These are phyloP conservation scores for Incurvaria masculella DNA, from an alignment of 2,888 invertebrate species.

Conservation along the genomic window DNA sequence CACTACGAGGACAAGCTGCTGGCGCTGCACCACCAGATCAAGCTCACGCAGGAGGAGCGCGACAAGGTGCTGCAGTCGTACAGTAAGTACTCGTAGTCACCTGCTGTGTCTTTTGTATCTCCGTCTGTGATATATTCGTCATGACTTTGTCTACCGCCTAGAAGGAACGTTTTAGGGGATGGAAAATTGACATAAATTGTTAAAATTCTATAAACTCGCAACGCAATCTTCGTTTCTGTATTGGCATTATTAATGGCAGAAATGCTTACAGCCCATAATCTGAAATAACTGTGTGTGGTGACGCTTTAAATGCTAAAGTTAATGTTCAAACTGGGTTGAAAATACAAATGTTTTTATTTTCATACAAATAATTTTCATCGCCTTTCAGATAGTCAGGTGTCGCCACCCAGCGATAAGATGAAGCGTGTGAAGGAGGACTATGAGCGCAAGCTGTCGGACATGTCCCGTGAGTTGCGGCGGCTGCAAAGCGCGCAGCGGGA, in stretches of 20 bases:
- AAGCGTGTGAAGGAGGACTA: constrained; percentile 86
- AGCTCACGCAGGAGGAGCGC: constrained; percentile 84
- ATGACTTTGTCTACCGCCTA: too few species aligned
- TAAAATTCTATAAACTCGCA: too few species aligned
- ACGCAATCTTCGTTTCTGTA: too few species aligned
- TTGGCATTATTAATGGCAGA: too few species aligned
- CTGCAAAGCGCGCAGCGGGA: constrained; percentile 86
- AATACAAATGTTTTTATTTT: too few species aligned
- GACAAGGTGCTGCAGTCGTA: constrained; percentile 78
- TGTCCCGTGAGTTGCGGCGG: constrained; percentile 83
- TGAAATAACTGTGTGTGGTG: too few species aligned
- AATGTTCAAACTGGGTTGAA: too few species aligned
- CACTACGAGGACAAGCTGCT: constrained; percentile 92
- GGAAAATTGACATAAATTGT: too few species aligned
- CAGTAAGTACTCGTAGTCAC: constrained; percentile 25
- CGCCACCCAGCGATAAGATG: constrained; percentile 65
- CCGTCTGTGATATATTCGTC: constrained; percentile 3
- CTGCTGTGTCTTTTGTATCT: neutral
- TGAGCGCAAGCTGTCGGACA: constrained; percentile 75
- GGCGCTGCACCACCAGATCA: constrained; percentile 79
- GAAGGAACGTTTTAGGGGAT: too few species aligned
- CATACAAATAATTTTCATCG: too few species aligned
- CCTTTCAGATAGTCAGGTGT: constrained; percentile 33
- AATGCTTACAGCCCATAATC: too few species aligned
- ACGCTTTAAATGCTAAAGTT: too few species aligned